Conservation (phyloP, 1,140 invertebrate species). For the Drosophila ananassae region DNA sequence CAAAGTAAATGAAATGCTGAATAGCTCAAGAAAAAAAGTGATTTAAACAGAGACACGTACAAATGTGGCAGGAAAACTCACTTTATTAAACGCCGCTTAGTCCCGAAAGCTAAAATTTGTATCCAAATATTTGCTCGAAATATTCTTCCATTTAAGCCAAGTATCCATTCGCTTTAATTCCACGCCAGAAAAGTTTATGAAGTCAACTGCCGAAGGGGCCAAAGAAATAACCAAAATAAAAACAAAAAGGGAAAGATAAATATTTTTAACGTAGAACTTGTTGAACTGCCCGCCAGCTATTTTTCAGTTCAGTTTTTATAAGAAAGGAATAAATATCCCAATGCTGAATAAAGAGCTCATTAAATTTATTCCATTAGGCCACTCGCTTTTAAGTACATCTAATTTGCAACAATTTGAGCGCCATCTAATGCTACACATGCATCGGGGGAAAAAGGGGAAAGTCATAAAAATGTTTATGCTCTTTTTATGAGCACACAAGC, state of each 20-base stretch:
- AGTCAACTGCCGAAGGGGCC: conserved; percentile 25
- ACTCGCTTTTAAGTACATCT: conserved; percentile 49
- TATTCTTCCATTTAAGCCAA: conserved; percentile 1
- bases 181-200: conserved; percentile 9
- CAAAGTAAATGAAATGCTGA: conserved; percentile 22
- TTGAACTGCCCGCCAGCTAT: conserved; percentile 23
- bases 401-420: conserved; percentile 61
- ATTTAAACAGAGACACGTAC: conserved; percentile 54
- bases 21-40: conserved; percentile 19
- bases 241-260: conserved; percentile 22
- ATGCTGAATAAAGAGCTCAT: conserved; percentile 34
- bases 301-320: neutral
- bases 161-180: neutral
- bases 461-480: conserved; percentile 60
- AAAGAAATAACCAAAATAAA: conserved; percentile 2
- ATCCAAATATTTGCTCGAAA: conserved; percentile 25
- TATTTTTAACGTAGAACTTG: conserved; percentile 32
- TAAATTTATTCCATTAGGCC: conserved; percentile 54
- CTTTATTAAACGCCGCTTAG: conserved; percentile 26
- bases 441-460: conserved; percentile 45
- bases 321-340: conserved; percentile 24
- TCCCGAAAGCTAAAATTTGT: conserved; percentile 26
- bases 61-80: conserved; percentile 13
- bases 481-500: conserved; percentile 62
- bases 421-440: conserved; percentile 28